phyloP scores from a whole-genome alignment of 2,797 vertebrate species.

The Tiaroga cobitis region DNA sequence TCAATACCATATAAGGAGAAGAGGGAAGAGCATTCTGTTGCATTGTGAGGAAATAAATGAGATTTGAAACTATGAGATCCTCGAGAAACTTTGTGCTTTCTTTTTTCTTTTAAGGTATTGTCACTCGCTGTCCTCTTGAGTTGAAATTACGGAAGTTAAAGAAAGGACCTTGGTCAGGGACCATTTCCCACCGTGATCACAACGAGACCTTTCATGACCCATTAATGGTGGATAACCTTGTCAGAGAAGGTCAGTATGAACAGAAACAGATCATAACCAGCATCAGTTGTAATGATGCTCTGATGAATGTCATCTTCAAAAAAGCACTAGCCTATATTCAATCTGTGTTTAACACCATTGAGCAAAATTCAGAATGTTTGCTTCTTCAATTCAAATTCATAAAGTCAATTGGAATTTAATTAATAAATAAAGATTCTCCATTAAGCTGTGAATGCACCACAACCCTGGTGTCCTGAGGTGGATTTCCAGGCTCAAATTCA shows the following conservation, averaged over 20 bases:
- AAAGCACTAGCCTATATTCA: no score
- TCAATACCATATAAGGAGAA: no score
- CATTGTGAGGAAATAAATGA: background rate
- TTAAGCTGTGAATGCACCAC: background rate
- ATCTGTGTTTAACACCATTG: no score
- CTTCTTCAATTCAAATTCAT: background rate
- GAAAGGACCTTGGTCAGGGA: constrained; percentile 48
- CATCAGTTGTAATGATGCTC: background rate
- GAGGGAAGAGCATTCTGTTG: no score
- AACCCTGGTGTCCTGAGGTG: background rate
- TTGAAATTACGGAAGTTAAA: constrained; percentile 39
- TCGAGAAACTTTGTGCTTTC: background rate
- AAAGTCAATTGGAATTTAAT: background rate
- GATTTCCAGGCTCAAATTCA: background rate
- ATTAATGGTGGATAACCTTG: constrained; percentile 23
- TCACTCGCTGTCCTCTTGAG: constrained; percentile 48
- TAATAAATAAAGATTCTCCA: background rate
- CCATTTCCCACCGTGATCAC: constrained; percentile 53
- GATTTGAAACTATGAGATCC: background rate
- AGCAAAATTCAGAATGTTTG: no score
- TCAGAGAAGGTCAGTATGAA: constrained; percentile 40
- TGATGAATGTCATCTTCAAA: no score
- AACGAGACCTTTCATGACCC: constrained; percentile 29
- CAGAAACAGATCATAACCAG: background rate
- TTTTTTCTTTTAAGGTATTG: constrained; percentile 14